Percentiles rank a stretch among this genome's conserved stretches.
phyloP scores from a whole-genome alignment of 2,888 invertebrate genomes.

The Trachelus iudaicus region DNA sequence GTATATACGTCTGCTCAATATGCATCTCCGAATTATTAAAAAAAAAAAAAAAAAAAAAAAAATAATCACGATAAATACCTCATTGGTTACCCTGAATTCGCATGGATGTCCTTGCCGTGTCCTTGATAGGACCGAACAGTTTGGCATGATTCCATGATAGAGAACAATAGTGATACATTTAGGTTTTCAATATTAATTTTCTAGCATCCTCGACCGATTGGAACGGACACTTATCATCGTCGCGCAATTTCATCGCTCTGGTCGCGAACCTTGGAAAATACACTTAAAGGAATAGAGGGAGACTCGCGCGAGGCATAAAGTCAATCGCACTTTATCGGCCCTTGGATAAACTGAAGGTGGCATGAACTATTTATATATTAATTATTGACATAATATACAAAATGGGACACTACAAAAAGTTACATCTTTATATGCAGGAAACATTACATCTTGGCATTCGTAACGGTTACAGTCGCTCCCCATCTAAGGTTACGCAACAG shows the following conservation, averaged over 20 bases:
- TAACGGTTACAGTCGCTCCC: conserved; percentile 31
- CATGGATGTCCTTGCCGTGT: not conserved
- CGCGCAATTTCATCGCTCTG: not conserved
- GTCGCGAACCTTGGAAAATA: not conserved
- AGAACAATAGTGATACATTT: not conserved
- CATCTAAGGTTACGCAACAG: conserved; percentile 38
- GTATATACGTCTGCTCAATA: not conserved
- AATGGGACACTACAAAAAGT: conserved; percentile 47
- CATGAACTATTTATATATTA: conserved; percentile 51
- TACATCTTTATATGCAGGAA: conserved; percentile 39
- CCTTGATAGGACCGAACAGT: not conserved
- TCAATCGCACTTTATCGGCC: not conserved
- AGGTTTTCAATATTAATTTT: not conserved
- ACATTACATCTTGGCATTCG: conserved; percentile 46
- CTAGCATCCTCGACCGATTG: not conserved
- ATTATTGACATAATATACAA: conserved; percentile 58
- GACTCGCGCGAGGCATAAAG: not conserved
- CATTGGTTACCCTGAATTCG: not conserved
- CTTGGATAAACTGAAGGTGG: conserved; percentile 24
- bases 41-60: not conserved
- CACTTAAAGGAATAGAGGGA: not conserved
- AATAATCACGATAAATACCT: not conserved
- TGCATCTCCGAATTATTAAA: not conserved
- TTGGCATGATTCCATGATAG: not conserved
- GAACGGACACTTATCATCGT: not conserved